Evolutionary conservation across 2,888 invertebrate genomes (phyloP), one percentile per base, ranked within the genome.

Genomic region (Troilus luridus): DNA sequence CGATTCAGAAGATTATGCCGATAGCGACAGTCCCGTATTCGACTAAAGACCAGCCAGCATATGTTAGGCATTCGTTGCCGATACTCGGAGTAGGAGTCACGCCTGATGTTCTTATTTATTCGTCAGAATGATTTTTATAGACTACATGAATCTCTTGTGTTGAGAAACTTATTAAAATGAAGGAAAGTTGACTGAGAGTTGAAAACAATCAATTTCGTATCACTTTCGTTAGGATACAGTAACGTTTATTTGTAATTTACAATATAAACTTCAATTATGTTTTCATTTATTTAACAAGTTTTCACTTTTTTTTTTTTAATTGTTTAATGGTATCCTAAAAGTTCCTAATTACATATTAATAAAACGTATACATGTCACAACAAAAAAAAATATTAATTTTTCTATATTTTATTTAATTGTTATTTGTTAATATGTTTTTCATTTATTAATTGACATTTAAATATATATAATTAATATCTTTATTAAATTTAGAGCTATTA

Each of bases 1-100:
- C 64, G 92, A 92, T 60, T 92, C 92, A 17, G 92, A 91, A 41
- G 92, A 92, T 90, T 92, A 92, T 88, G 92, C 92, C 0, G 92
- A 92, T 89, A 92, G 92, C 27, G 92, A 92, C 62, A 92, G 92
- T 88, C 92, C 92, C 24, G 91, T 92, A 60, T 92, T 91, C 19
- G 90, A 90, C 12, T 90, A 85, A 85, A n/a, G 7, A 56, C 5
- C 0, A 56, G n/a, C 85, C 56, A 11, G 17, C 12, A 27, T 62
- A 27, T 21, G n/a, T 24, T 0, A 24, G 54, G 24, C 67, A 67
- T 11, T 24, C 41, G 41, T 41, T 77, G 72, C 27, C 72, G 12
- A 27, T 27, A 7, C 27, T 9, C 21, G 2, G 81, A 81, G 85
- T 2, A 85, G 81, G 21, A 54, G 85, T 58, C 81, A 67, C 56